These are phyloP conservation scores for Hirtodrosophila cameraria DNA, from an alignment of 2,888 invertebrate genomes.

Conservation along the genomic window DNA sequence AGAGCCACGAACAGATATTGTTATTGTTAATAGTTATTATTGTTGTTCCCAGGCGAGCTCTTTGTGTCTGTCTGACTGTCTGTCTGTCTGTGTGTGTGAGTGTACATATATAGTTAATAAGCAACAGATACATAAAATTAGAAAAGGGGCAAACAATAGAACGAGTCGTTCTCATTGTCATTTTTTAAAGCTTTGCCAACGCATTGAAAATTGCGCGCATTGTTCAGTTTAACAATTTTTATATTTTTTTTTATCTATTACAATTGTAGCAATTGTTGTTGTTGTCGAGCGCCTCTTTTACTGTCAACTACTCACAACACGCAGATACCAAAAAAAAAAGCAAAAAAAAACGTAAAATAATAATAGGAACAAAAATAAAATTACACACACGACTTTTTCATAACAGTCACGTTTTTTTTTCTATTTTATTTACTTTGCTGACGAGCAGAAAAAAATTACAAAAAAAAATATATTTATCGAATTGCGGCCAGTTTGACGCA, in stretches of 20 bases:
- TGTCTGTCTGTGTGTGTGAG: conserved; percentile 1
- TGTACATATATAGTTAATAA: conserved; percentile 38
- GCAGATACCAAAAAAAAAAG: conserved; percentile 35
- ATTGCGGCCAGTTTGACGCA: conserved; percentile 54
- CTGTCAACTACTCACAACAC: conserved; percentile 63
- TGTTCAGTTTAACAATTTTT: conserved; percentile 37
- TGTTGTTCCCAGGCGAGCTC: conserved; percentile 8
- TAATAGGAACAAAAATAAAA: conserved; percentile 32
- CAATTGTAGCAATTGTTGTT: conserved; percentile 2
- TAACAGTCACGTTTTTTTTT: conserved; percentile 68
- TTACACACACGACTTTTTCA: conserved; percentile 70
- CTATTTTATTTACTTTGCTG: conserved; percentile 56
- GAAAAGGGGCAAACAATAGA: conserved; percentile 41
- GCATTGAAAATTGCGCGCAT: conserved; percentile 63
- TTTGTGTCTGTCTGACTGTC: neutral
- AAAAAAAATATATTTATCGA: conserved; percentile 2
- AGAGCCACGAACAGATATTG: conserved; percentile 8
- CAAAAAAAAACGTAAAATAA: conserved; percentile 12
- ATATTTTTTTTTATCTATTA: conserved; percentile 11
- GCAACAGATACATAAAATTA: conserved; percentile 45
- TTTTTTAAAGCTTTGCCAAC: conserved; percentile 56
- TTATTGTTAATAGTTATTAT: conserved; percentile 35
- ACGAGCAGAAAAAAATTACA: conserved; percentile 36
- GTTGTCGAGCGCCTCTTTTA: conserved; percentile 21
- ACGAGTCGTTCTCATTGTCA: conserved; percentile 45